Conservation (phyloP, 2,888 invertebrate species). For the Tinea pellionella region DNA sequence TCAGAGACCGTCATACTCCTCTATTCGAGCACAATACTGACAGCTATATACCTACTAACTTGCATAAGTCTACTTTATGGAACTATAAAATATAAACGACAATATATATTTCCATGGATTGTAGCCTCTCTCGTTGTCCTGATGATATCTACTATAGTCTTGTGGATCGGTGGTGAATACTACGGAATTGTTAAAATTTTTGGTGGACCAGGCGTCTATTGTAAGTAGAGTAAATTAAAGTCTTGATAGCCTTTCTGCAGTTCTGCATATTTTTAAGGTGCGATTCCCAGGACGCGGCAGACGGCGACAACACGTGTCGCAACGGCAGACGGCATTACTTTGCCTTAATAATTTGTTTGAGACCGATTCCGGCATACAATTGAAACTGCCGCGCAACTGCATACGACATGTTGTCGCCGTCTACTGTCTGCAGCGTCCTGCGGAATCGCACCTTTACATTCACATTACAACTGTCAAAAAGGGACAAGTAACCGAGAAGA, state of each 20-base stretch:
- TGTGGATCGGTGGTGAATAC: constrained; percentile 47
- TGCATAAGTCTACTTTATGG: constrained; percentile 59
- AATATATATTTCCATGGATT: constrained; percentile 59
- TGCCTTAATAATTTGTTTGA: too few species aligned
- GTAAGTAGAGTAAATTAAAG: constrained; percentile 36
- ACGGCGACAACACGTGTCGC: too few species aligned
- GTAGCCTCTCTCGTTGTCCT: constrained; percentile 50
- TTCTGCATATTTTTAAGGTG: not conserved
- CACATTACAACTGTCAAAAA: too few species aligned
- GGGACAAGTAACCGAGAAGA: too few species aligned
- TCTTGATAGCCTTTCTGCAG: not conserved
- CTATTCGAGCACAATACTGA: constrained; percentile 55
- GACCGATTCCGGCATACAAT: too few species aligned
- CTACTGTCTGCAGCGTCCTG: too few species aligned
- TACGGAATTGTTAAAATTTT: constrained; percentile 50
- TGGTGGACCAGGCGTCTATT: constrained; percentile 54
- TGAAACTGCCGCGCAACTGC: too few species aligned
- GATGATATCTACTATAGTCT: constrained; percentile 39
- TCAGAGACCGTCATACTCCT: constrained; percentile 59
- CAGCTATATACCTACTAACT: constrained; percentile 56
- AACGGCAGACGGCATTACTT: too few species aligned
- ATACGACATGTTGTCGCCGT: too few species aligned
- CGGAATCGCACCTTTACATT: too few species aligned
- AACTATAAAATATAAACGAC: constrained; percentile 54
- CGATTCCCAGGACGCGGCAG: too few species aligned